Conservation (phyloP, 2,113 vertebrate genomes). For the Stomatorhinus ivindoensis region DNA sequence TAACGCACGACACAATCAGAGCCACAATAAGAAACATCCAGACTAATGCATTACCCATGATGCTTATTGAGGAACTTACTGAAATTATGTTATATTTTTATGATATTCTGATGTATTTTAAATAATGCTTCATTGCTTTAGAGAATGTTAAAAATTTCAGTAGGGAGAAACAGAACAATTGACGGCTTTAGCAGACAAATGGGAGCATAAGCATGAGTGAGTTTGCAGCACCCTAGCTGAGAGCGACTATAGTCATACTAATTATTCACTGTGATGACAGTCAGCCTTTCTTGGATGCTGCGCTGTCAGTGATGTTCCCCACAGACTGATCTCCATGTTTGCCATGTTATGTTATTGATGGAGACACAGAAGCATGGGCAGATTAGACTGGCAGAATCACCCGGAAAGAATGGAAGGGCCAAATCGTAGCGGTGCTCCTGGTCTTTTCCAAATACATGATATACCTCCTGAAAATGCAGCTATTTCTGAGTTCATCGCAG, state of each 20-base stretch:
- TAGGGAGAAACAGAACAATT: neutral
- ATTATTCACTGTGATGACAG: constrained; percentile 16
- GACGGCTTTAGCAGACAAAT: neutral
- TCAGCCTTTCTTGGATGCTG: neutral
- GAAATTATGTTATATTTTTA: neutral
- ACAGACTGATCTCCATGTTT: neutral
- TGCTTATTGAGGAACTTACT: neutral
- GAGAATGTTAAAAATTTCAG: neutral
- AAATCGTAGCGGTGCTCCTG: neutral
- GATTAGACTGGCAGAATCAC: neutral
- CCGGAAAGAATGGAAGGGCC: neutral
- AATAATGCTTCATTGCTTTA: neutral
- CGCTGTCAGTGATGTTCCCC: neutral
- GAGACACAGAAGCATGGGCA: neutral
- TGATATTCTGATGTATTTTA: neutral
- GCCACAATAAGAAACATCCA: neutral
- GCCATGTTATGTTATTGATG: constrained; percentile 5
- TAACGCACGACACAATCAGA: neutral
- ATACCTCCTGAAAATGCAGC: neutral
- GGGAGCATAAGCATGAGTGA: neutral
- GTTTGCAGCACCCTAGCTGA: neutral
- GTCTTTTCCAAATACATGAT: neutral
- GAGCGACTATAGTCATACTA: neutral
- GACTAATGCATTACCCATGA: neutral
- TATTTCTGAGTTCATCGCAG: neutral